Evolutionary conservation across 2,113 vertebrate species (phyloP), one percentile per base, ranked within the genome.

Genomic region (Oncorhynchus keta): DNA sequence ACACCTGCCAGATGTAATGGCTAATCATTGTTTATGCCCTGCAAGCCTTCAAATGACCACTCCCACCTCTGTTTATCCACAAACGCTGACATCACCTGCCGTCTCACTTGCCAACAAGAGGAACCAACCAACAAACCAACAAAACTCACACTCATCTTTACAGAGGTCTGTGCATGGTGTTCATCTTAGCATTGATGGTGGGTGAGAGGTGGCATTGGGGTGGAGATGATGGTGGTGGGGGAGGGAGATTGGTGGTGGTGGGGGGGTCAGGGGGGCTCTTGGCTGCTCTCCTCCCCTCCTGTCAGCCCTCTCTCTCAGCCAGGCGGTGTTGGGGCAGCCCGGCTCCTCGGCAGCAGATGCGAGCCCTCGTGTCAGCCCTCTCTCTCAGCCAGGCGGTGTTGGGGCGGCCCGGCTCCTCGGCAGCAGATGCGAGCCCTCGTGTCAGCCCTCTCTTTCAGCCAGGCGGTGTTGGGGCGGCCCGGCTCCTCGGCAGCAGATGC

Each of bases 311-410:
- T 90, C 89, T 93, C 89, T 85, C 91, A 85, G 86, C 85, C 87
- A 89, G 89, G 94, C 95, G 92, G 91, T 89, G 91, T 90, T 90
- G 89, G 51, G 88, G 90, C 84, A 94, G 95, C 95, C 94, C 92
- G 90, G 95, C 95, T 97, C 95, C 95, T 95, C 96, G 90, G 94
- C 94, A 98, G 95, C 98, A 99, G 98, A 98, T 99, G 97, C 97
- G 96, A 96, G 95, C 96, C 96, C 97, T 97, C 97, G 95, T 98
- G 97, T 98, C 97, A 95, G 96, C 90, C 88, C 26, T 1, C 26
- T 90, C 89, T 93, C 89, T 85, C 91, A 85, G 86, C 85, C 87
- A 89, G 89, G 94, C 95, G 92, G 91, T 89, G 91, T 90, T 90
- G 89, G 51, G 88, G 90, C 84, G 94, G 95, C 95, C 94, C 92